Evolutionary conservation across 2,113 vertebrate species (phyloP), one percentile per base, ranked within the genome.

Genomic region (Vidua chalybeata): DNA sequence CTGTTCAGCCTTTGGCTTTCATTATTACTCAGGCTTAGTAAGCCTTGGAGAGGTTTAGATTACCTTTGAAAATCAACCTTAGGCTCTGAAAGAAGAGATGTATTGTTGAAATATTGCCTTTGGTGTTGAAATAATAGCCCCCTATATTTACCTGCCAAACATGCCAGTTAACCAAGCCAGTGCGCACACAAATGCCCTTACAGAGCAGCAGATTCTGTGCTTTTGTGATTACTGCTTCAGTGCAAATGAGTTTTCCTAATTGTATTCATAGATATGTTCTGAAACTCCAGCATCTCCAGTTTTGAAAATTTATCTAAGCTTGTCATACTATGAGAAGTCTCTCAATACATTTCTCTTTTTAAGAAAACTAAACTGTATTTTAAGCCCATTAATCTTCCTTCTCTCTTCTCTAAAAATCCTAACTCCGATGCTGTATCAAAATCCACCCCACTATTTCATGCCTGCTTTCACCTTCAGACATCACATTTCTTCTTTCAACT

Each of bases 401-500:
- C 45, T 92, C 27, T 31, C 2, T 1, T 71, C 48, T 92, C 59
- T 74, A 71, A 92, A 85, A 90, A 51, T 6, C 23, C 14, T 52
- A 80, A 49, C 13, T 83, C 51, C 69, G 54, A 87, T 61, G 39
- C 63, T 83, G 17, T 68, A 90, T 94, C 41, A 84, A 96, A 94
- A 94, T 52, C 43, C 43, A 37, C 54, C 72, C 63, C 59, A 85
- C 62, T 28, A 51, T 66, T 94, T 93, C 39, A 63, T 85, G 78
- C 67, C 63, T 83, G 22, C 22, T 91, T 95, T 91, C 7, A 16
- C 87, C 82, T 90, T 93, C 84, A 80, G 93, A 80, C 78, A 77
- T 59, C 84, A 90, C 68, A 88, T 88, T 88, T 94, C 48, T 93
- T 30, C 63, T 93, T 96, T 91, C 82, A 73, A 77, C 90, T 51